phyloP scores from a whole-genome alignment of 1,140 invertebrate genomes.

The Drosophila orena region DNA sequence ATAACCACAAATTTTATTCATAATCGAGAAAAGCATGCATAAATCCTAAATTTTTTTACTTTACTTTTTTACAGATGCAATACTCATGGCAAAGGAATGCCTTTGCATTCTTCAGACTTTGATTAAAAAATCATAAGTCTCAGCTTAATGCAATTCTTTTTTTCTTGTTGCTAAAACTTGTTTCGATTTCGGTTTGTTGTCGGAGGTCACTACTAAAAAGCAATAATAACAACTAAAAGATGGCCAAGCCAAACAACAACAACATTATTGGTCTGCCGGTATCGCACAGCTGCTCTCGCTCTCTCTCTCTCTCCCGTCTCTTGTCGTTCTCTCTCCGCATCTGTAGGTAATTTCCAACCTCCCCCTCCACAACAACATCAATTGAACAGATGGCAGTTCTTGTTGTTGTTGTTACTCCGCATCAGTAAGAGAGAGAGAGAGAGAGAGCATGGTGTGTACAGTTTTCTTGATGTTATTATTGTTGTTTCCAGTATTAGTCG shows the following conservation, averaged over 20 bases:
- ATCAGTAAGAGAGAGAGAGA: constrained; percentile 7
- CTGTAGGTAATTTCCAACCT: too few species aligned
- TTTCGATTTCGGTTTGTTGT: constrained; percentile 72
- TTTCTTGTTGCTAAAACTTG: constrained; percentile 66
- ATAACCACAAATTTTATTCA: too few species aligned
- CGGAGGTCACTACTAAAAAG: constrained; percentile 70
- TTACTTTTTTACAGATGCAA: background rate
- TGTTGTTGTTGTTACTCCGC: constrained; percentile 21
- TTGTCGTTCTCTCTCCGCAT: constrained; percentile 1
- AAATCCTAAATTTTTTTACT: background rate
- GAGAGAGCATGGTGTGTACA: constrained; percentile 47
- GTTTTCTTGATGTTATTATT: constrained; percentile 71
- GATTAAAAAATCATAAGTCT: constrained; percentile 78
- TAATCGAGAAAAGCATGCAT: background rate
- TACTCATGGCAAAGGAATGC: constrained; percentile 49
- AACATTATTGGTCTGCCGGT: constrained; percentile 40
- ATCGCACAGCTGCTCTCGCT: constrained; percentile 50
- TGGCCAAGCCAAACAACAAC: constrained; percentile 20
- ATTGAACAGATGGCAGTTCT: constrained; percentile 2
- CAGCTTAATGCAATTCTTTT: constrained; percentile 16
- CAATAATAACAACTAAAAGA: constrained; percentile 35
- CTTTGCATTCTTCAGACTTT: constrained; percentile 62
- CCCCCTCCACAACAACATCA: too few species aligned
- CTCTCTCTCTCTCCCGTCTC: constrained; percentile 10
- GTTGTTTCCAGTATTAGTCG: background rate